phyloP scores from a whole-genome alignment of 2,888 invertebrate genomes.

The Lasioglossum vierecki region DNA sequence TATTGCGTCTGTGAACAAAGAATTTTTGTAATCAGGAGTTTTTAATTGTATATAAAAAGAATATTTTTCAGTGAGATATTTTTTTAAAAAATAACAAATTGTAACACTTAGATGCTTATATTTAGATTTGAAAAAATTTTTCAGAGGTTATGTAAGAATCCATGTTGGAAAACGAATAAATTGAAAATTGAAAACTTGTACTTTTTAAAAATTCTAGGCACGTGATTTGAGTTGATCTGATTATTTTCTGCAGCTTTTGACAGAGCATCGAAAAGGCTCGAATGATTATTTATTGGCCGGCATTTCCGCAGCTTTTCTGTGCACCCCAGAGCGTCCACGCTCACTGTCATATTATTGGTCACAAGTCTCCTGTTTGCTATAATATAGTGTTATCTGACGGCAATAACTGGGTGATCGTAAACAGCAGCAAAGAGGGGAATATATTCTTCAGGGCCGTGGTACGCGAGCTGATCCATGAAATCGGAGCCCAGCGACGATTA shows the following conservation, averaged over 20 bases:
- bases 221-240: too few species aligned
- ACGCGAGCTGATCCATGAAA: constrained; percentile 14
- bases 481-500: constrained; percentile 18
- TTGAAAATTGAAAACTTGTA: too few species aligned
- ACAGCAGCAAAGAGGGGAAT: constrained; percentile 29
- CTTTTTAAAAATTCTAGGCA: too few species aligned
- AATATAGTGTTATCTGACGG: constrained; percentile 8
- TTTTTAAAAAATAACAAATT: too few species aligned
- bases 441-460: constrained; percentile 18
- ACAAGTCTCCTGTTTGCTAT: constrained; percentile 11
- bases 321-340: not conserved
- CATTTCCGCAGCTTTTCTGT: not conserved
- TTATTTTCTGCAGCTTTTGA: not conserved
- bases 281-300: constrained; percentile 11
- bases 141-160: too few species aligned
- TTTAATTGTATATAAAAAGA: too few species aligned
- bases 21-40: too few species aligned
- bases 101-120: too few species aligned
- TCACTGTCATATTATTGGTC: constrained; percentile 19
- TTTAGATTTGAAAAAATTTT: too few species aligned
- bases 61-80: too few species aligned
- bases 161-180: too few species aligned
- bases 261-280: not conserved
- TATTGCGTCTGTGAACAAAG: too few species aligned
- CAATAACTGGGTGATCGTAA: constrained; percentile 32